These are phyloP conservation scores for Falco rusticolus DNA, from an alignment of 2,797 vertebrate species.

Conservation along the genomic window DNA sequence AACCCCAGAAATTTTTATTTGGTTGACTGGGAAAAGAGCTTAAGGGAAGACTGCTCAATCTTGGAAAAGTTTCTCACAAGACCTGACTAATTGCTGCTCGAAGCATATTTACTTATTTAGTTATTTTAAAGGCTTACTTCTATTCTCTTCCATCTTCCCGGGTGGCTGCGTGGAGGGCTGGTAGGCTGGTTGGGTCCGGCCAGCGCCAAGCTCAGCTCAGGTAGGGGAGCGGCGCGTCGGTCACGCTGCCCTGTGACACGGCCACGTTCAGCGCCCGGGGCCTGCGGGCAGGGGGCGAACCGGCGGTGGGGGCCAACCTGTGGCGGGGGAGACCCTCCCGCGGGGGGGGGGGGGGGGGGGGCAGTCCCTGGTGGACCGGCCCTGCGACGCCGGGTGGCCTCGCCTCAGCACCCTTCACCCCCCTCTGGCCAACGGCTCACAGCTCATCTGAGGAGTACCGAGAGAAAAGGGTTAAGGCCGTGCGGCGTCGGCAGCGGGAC, in stretches of 20 bases:
- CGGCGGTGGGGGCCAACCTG: neutral
- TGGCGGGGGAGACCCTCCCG: neutral
- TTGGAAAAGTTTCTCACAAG: neutral
- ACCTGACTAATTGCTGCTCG: neutral
- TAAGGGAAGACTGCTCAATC: neutral
- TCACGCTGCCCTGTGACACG: neutral
- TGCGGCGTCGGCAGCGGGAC: neutral
- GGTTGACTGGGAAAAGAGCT: neutral
- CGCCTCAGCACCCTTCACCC: neutral
- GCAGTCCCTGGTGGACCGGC: neutral
- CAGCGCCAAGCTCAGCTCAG: neutral
- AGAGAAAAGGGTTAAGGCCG: no score
- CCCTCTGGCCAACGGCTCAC: neutral
- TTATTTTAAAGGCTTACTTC: conserved; percentile 44
- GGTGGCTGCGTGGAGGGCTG: neutral
- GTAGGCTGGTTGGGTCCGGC: accelerated
- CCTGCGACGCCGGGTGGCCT: neutral
- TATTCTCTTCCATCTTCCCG: conserved; percentile 64
- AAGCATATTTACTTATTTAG: neutral
- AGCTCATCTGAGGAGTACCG: neutral
- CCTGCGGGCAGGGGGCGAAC: neutral
- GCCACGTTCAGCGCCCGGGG: neutral
- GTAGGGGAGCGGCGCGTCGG: neutral
- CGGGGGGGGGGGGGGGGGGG: neutral
- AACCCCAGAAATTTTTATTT: no score